A percentile compares a stretch with the other conserved stretches of the same genome.
These are phyloP conservation scores for Otus scops DNA, from an alignment of 2,797 vertebrate genomes.

Conservation along the genomic window DNA sequence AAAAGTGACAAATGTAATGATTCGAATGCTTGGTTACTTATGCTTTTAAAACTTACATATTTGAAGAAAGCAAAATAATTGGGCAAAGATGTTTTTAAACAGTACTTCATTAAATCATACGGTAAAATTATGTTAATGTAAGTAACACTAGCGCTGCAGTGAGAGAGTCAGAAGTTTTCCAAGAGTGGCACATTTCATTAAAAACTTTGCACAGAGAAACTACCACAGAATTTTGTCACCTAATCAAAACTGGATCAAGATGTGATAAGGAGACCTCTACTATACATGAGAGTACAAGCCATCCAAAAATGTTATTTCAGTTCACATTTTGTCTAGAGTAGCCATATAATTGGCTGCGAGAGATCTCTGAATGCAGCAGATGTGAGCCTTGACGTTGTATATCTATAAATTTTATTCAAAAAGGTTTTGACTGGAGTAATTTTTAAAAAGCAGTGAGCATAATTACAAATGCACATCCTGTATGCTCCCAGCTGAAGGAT, in stretches of 20 bases:
- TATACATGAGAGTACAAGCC: fast-evolving
- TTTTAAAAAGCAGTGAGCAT: not conserved
- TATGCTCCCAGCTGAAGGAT: not conserved
- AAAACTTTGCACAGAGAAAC: not conserved
- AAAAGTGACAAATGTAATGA: not conserved
- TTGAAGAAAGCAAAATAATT: not conserved
- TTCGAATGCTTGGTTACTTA: not conserved
- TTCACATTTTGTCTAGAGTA: not conserved
- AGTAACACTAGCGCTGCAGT: not conserved
- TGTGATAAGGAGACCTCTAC: not conserved
- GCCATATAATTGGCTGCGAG: not conserved
- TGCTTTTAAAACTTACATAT: not conserved
- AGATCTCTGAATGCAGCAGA: not conserved
- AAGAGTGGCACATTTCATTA: not conserved
- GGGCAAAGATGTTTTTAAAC: not conserved
- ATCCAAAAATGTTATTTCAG: not conserved
- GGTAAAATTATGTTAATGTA: not conserved
- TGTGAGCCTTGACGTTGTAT: not conserved
- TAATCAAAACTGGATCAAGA: not conserved
- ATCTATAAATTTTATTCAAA: not conserved
- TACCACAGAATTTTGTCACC: not conserved
- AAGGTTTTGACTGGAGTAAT: not conserved
- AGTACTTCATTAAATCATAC: not conserved
- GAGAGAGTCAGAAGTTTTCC: not conserved
- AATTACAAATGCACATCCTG: not conserved